Conservation (phyloP, 2,113 vertebrate species). For the Neolamprologus longior region DNA sequence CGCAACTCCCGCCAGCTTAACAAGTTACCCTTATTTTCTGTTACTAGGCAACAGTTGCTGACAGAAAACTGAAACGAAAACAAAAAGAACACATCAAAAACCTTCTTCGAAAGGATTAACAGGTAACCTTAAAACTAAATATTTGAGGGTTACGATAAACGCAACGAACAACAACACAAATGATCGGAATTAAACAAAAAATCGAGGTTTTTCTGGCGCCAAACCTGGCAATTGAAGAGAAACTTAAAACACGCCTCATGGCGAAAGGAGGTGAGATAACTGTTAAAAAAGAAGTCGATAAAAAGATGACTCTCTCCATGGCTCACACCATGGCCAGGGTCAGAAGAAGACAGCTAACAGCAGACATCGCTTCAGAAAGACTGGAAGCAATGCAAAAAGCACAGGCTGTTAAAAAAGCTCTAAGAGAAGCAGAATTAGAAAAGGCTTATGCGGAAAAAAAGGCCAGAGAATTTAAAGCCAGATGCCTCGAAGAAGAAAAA, state of each 20-base stretch:
- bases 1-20: neutral
- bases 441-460: too few relatives aligned
- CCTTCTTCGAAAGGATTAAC: neutral
- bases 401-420: accelerated
- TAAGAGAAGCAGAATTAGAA: neutral
- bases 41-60: neutral
- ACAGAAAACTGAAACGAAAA: neutral
- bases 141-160: neutral
- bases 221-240: neutral
- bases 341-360: neutral
- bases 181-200: neutral
- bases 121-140: neutral
- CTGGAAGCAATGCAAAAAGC: neutral
- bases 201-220: neutral
- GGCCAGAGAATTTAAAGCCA: too few relatives aligned
- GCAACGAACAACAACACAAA: neutral
- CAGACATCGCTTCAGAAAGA: neutral
- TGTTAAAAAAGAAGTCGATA: neutral
- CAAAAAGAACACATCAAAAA: neutral
- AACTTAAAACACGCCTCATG: neutral
- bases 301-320: accelerated
- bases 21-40: neutral
- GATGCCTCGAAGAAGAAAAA: neutral
- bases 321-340: neutral
- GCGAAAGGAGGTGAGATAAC: neutral